Conservation (phyloP, 2,113 vertebrate genomes). For the Ammodytes marinus region DNA sequence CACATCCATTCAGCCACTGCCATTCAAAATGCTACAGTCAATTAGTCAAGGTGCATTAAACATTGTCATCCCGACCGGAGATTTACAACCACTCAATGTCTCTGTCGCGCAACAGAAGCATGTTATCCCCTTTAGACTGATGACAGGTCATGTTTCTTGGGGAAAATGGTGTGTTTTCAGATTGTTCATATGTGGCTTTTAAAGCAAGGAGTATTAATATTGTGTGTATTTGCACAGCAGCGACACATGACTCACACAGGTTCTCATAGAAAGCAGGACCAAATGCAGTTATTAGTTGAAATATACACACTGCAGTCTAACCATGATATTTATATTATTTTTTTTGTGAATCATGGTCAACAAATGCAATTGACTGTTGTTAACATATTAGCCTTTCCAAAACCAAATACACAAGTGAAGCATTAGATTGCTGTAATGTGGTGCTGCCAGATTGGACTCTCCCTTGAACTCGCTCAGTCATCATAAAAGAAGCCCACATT, state of each 20-base stretch:
- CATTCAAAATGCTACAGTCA: constrained; percentile 62
- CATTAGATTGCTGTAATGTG: neutral
- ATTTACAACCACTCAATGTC: constrained; percentile 52
- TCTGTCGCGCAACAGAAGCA: constrained; percentile 21
- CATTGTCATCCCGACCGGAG: constrained; percentile 71
- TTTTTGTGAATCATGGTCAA: neutral
- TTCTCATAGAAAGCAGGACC: neutral
- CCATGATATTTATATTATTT: neutral
- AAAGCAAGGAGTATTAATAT: constrained; percentile 4
- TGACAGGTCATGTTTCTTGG: constrained; percentile 51
- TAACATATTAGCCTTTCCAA: neutral
- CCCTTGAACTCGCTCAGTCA: neutral
- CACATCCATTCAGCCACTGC: constrained; percentile 48
- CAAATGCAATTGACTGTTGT: neutral
- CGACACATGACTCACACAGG: constrained; percentile 10
- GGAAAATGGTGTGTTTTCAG: constrained; percentile 33
- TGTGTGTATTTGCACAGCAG: neutral
- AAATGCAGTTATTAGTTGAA: neutral
- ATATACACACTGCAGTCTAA: neutral
- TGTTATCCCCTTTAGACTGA: constrained; percentile 52
- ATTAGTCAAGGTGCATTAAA: constrained; percentile 70
- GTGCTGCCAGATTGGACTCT: neutral
- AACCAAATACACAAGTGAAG: neutral
- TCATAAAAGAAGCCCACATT: neutral
- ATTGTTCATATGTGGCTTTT: constrained; percentile 22